Evolutionary conservation across 2,113 vertebrate genomes (phyloP).

Genomic region (Hydrochoerus hydrochaeris): DNA sequence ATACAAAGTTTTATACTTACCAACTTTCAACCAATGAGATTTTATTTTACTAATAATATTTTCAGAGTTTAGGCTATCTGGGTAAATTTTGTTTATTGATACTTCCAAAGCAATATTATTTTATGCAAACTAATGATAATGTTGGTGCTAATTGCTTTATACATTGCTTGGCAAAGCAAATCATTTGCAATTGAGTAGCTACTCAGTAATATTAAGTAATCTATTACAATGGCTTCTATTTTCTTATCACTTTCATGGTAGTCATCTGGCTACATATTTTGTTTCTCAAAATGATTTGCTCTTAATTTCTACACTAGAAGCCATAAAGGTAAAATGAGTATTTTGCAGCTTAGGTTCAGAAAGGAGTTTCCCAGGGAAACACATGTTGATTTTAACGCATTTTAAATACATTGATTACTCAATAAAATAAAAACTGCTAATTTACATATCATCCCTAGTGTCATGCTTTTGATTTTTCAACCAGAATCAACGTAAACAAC

Average conservation of each 20-base stretch:
- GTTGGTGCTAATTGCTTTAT: neutral
- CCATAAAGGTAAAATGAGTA: neutral
- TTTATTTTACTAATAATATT: conserved; percentile 57
- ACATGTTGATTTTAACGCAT: conserved; percentile 31
- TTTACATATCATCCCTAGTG: conserved; percentile 26
- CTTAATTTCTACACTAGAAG: conserved; percentile 3
- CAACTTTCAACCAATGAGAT: neutral
- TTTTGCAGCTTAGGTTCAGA: neutral
- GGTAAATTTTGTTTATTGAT: conserved; percentile 52
- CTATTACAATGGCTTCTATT: conserved; percentile 3
- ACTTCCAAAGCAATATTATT: conserved; percentile 70
- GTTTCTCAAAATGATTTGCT: neutral
- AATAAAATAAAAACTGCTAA: conserved; percentile 48
- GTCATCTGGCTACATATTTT: neutral
- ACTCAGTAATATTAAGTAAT: conserved; percentile 49
- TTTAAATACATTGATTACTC: conserved; percentile 38
- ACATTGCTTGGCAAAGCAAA: conserved; percentile 15
- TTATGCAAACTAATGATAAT: conserved; percentile 44
- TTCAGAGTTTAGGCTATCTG: conserved; percentile 55
- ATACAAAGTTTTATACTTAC: conserved; percentile 25
- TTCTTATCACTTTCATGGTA: neutral
- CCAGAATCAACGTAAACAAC: conserved; percentile 58
- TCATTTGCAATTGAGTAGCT: neutral
- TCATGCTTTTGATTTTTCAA: conserved; percentile 53
- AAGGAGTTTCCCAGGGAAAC: neutral